Conservation (phyloP, 2,797 vertebrate species). For the Dendrocincla fuliginosa region DNA sequence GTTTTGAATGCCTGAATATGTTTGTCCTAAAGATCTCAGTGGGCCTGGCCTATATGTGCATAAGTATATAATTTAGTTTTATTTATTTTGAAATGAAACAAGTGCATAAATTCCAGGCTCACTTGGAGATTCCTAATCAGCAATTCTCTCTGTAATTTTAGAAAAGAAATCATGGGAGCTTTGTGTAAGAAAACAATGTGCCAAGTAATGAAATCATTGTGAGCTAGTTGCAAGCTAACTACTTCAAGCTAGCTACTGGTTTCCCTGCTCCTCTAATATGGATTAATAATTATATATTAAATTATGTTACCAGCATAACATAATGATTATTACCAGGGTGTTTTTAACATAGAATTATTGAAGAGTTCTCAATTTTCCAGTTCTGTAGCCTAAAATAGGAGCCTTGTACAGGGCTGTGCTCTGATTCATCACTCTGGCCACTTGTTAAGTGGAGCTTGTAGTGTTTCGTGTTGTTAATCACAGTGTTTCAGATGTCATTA, state of each 20-base stretch:
- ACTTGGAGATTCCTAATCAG: slow-evolving; percentile 46
- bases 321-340: slow-evolving; percentile 2
- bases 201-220: slow-evolving; percentile 45
- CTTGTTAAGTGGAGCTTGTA: not conserved
- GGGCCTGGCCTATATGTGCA: slow-evolving; percentile 61
- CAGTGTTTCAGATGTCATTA: slow-evolving; percentile 18
- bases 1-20: slow-evolving; percentile 45
- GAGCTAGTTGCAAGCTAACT: slow-evolving; percentile 45
- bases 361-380: not conserved
- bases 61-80: slow-evolving; percentile 62
- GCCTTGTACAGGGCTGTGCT: not conserved
- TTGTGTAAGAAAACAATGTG: slow-evolving; percentile 35
- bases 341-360: slow-evolving; percentile 14
- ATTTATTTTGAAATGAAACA: slow-evolving; percentile 61
- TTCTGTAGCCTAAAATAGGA: not conserved
- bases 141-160: slow-evolving; percentile 61
- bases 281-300: slow-evolving; percentile 1
- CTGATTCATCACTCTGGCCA: slow-evolving; percentile 1
- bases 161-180: slow-evolving; percentile 5
- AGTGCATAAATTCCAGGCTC: slow-evolving; percentile 64
- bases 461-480: not conserved
- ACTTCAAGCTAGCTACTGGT: slow-evolving; percentile 33
- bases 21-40: slow-evolving; percentile 44
- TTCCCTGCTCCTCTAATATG: not conserved
- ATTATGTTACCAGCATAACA: not conserved